Percentiles rank a stretch among this genome's conserved stretches.
Conservation (phyloP, 2,888 invertebrate species). For the Dioctria linearis region DNA sequence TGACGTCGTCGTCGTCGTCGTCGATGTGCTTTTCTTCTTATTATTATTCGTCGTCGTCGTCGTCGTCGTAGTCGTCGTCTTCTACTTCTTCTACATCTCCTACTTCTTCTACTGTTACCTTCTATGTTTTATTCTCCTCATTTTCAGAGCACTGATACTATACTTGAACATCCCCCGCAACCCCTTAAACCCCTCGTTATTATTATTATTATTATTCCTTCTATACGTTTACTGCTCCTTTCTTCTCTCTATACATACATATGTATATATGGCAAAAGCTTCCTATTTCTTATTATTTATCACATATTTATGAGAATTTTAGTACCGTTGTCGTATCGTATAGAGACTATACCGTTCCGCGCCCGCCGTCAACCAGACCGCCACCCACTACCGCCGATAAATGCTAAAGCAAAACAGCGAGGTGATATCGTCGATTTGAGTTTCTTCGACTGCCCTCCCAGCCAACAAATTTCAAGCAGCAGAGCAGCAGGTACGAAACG, state of each 20-base stretch:
- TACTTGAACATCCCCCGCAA: neutral
- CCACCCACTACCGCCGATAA: neutral
- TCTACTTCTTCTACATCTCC: too few species aligned
- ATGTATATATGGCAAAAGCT: conserved; percentile 11
- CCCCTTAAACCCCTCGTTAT: conserved; percentile 8
- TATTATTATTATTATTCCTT: conserved; percentile 40
- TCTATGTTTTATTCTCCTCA: conserved; percentile 16
- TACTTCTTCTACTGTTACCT: neutral
- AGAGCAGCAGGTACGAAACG: neutral
- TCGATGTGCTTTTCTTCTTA: conserved; percentile 49
- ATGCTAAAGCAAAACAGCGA: neutral
- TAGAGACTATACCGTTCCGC: neutral
- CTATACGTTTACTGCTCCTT: conserved; percentile 38
- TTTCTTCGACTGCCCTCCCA: neutral
- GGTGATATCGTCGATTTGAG: neutral
- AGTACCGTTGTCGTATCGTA: neutral
- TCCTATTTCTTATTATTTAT: conserved; percentile 42
- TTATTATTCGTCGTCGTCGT: neutral
- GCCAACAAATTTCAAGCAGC: neutral
- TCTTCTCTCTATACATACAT: neutral
- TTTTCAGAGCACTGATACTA: neutral
- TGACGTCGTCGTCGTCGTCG: conserved; percentile 16
- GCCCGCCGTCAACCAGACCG: too few species aligned
- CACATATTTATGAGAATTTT: conserved; percentile 43
- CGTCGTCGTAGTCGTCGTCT: too few species aligned